Evolutionary conservation across 2,888 invertebrate genomes (phyloP).

Genomic region (Eucriotettix oculatus): DNA sequence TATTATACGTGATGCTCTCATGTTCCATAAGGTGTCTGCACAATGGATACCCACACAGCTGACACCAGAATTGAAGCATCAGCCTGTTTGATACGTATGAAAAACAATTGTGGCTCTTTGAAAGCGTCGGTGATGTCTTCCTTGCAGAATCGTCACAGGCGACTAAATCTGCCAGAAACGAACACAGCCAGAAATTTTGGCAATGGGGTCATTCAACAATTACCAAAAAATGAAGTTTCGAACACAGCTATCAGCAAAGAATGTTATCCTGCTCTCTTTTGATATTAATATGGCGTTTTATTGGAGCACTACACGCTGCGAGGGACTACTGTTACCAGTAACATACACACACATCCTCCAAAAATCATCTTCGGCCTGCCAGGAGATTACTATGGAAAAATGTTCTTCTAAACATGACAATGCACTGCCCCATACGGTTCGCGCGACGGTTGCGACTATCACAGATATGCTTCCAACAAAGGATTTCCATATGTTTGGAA

Average conservation of each 20-base stretch:
- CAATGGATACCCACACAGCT: neutral
- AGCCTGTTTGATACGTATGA: neutral
- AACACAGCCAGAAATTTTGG: neutral
- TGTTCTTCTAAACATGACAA: neutral
- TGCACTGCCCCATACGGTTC: neutral
- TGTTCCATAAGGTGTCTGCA: neutral
- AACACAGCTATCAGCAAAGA: neutral
- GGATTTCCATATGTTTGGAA: neutral
- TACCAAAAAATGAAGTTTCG: constrained; percentile 1
- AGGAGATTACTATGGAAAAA: neutral
- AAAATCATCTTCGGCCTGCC: neutral
- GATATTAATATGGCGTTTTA: neutral
- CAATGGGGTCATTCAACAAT: neutral
- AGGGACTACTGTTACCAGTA: neutral
- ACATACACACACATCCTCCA: neutral
- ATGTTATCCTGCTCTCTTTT: neutral
- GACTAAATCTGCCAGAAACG: neutral
- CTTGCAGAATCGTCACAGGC: neutral
- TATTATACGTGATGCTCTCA: neutral
- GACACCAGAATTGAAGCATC: neutral
- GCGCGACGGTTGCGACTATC: neutral
- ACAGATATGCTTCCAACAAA: neutral
- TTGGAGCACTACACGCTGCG: neutral
- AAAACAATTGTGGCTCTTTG: neutral
- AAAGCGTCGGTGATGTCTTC: neutral